Evolutionary conservation across 2,113 vertebrate species (phyloP), one percentile per base, ranked within the genome.

Genomic region (Sceloporus undulatus): DNA sequence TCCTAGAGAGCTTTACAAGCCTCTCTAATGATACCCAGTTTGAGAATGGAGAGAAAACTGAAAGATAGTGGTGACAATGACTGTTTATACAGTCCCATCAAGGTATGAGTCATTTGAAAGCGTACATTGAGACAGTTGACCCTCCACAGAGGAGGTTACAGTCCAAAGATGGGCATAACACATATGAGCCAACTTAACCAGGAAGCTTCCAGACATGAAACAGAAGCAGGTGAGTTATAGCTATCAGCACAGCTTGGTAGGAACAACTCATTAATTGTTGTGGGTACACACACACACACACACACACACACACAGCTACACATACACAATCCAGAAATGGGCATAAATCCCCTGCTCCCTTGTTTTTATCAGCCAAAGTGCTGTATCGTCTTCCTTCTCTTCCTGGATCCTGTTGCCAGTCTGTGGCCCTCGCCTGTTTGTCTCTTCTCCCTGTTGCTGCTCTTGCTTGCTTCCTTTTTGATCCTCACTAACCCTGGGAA

Each of bases 381-480:
- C 38, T 82, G n/a, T 54, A 70, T 54, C 40, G 3, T 66, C 21
- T 65, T 59, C 11, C 0, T 85, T 16, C 4, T 70, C 79, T 9
- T 3, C 85, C 92, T 88, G 89, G 62, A 42, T 86, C 92, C 88
- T 75, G 1, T 10, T 83, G 75, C 88, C 77, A 34, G 8, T 85
- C 83, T 83, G 70, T 65, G 71, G 40, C 76, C 78, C 59, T 68
- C 54, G 14, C 79, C 87, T 71, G 62, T 73, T 29, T 2, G 82
- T 85, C 89, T 92, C 27, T 65, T 79, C 2, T 77, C 56, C 6
- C 83, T 40, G 27, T 84, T 11, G 54, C 75, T 82, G 89, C 82
- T 85, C 88, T 91, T 68, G 73, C 88, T 89, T 91, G 88, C 90
- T 88, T 73, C 59, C 71, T 79, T 62, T 75, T 70, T 1, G 52